Evolutionary conservation across 2,797 vertebrate species (phyloP).

Genomic region (Alosa sapidissima): DNA sequence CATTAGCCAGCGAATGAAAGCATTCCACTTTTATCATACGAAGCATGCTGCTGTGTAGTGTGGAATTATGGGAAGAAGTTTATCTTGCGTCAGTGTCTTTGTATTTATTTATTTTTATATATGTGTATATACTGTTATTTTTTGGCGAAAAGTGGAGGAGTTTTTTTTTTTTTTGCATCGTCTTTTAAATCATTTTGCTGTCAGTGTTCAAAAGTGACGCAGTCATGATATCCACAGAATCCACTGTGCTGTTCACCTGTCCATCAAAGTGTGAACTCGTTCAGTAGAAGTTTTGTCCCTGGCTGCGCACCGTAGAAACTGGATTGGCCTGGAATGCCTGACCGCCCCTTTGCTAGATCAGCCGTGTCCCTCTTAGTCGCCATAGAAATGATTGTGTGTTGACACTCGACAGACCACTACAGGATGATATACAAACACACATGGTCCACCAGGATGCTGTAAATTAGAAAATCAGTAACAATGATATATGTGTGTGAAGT

Average conservation of each 20-base stretch:
- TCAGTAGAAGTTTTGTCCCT: background rate
- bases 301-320: background rate
- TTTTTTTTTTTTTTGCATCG: constrained; percentile 62
- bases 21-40: constrained; percentile 74
- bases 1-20: constrained; percentile 80
- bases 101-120: constrained; percentile 88
- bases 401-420: constrained; percentile 41
- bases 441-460: constrained; percentile 65
- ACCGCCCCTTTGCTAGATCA: background rate
- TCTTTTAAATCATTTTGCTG: constrained; percentile 42
- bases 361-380: background rate
- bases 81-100: constrained; percentile 78
- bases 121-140: constrained; percentile 55
- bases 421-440: constrained; percentile 44
- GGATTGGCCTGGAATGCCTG: constrained; percentile 3
- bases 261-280: constrained; percentile 15
- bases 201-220: constrained; percentile 36
- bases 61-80: constrained; percentile 80
- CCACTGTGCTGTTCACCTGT: constrained; percentile 4
- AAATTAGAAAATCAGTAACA: constrained; percentile 69
- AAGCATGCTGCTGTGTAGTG: constrained; percentile 87
- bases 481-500: constrained; percentile 63
- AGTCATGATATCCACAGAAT: background rate
- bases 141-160: constrained; percentile 72
- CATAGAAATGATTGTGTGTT: background rate